A percentile compares a stretch with the other conserved stretches of the same genome.
Evolutionary conservation across 2,113 vertebrate genomes (phyloP).

Genomic region (Corythornis vintsioides): DNA sequence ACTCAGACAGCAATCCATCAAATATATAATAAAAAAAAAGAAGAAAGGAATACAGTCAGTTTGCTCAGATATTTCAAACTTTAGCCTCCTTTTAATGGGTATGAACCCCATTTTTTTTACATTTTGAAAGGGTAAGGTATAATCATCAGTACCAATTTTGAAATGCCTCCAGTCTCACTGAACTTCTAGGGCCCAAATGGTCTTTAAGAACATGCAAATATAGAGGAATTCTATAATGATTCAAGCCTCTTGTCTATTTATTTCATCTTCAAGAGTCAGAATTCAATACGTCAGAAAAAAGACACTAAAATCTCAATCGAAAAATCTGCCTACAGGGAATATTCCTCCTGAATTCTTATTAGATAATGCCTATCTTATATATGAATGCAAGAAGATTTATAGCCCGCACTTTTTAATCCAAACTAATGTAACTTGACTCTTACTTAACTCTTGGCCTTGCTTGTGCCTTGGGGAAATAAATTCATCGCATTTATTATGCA

Average conservation of each 20-base stretch:
- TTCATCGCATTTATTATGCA: slow-evolving; percentile 5
- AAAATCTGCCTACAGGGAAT: slow-evolving; percentile 23
- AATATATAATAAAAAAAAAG: neutral
- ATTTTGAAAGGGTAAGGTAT: neutral
- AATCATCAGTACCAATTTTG: neutral
- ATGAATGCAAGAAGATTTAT: slow-evolving; percentile 19
- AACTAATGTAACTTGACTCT: neutral
- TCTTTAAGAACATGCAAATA: slow-evolving; percentile 15
- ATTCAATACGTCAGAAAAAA: neutral
- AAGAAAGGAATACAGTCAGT: neutral
- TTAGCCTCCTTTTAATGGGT: neutral
- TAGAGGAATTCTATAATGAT: neutral
- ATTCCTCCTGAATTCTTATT: slow-evolving; percentile 29
- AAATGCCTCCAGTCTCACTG: neutral
- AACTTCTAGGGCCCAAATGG: neutral
- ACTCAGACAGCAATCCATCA: neutral
- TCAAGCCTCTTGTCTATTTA: neutral
- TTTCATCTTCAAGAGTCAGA: neutral
- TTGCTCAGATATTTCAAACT: neutral
- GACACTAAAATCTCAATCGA: neutral
- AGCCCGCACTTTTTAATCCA: slow-evolving; percentile 2
- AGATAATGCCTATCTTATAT: neutral
- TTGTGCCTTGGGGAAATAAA: neutral
- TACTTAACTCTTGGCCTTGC: neutral
- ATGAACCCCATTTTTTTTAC: neutral